Evolutionary conservation across 2,888 invertebrate species (phyloP).

Genomic region (Limnephilus rhombicus): DNA sequence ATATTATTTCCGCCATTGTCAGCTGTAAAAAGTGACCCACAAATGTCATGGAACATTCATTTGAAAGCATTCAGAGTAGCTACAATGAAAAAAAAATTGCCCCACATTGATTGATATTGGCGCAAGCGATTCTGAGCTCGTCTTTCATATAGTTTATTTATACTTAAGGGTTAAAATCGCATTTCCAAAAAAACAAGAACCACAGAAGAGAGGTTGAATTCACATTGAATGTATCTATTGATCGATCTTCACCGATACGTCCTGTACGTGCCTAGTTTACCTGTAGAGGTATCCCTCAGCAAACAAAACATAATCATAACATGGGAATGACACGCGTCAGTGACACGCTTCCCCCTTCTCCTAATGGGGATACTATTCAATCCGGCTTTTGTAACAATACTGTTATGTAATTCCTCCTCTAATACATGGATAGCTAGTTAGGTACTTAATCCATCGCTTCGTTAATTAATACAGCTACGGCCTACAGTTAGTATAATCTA

Average conservation of each 20-base stretch:
- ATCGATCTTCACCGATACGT: background rate
- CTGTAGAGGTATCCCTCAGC: background rate
- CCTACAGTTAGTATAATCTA: no score
- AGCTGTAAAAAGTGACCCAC: no score
- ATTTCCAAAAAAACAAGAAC: no score
- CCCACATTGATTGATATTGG: no score
- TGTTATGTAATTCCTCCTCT: background rate
- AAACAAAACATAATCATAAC: constrained; percentile 1
- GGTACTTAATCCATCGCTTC: background rate
- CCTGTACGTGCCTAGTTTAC: background rate
- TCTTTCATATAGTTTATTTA: no score
- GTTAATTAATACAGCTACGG: background rate
- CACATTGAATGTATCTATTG: background rate
- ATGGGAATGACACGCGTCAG: background rate
- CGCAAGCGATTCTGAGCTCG: no score
- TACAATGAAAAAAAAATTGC: no score
- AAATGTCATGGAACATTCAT: no score
- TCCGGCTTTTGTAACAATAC: background rate
- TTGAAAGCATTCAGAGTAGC: no score
- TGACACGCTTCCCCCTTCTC: background rate
- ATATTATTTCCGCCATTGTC: no score
- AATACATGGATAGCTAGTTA: background rate
- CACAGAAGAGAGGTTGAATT: no score
- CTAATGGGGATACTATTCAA: background rate
- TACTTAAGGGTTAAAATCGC: no score